A percentile compares a stretch with the other conserved stretches of the same genome.
These are phyloP conservation scores for Pongo abelii DNA, from an alignment of 2,113 vertebrate genomes.

Conservation along the genomic window DNA sequence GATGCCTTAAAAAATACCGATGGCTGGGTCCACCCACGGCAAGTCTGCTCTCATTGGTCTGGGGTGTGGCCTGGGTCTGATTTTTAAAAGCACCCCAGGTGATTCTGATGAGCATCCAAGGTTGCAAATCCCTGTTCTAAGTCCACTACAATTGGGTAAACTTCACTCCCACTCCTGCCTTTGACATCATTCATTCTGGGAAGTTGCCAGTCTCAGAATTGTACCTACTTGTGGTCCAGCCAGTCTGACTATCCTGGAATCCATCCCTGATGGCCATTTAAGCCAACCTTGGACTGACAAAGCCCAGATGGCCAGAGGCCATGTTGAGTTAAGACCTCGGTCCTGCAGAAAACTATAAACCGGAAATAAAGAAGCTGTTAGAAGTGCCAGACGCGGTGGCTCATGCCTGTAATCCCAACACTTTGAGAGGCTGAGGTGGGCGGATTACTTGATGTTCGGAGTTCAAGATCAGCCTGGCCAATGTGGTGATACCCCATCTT, in stretches of 20 bases:
- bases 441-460: too few species aligned
- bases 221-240: background rate
- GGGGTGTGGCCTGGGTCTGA: background rate
- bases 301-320: background rate
- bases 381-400: fast-evolving
- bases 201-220: background rate
- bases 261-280: too few species aligned
- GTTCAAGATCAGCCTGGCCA: too few species aligned
- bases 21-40: background rate
- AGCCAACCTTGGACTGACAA: background rate
- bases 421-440: too few species aligned
- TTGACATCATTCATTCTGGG: background rate
- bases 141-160: too few species aligned
- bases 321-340: too few species aligned
- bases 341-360: background rate
- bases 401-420: too few species aligned
- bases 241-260: background rate
- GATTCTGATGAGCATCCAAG: background rate
- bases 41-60: background rate
- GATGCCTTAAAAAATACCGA: background rate
- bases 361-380: background rate
- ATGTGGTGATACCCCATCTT: too few species aligned
- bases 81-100: background rate
- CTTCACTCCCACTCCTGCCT: background rate
- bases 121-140: background rate